Evolutionary conservation across 2,797 vertebrate genomes (phyloP).

Genomic region (Cercopithecus mitis): DNA sequence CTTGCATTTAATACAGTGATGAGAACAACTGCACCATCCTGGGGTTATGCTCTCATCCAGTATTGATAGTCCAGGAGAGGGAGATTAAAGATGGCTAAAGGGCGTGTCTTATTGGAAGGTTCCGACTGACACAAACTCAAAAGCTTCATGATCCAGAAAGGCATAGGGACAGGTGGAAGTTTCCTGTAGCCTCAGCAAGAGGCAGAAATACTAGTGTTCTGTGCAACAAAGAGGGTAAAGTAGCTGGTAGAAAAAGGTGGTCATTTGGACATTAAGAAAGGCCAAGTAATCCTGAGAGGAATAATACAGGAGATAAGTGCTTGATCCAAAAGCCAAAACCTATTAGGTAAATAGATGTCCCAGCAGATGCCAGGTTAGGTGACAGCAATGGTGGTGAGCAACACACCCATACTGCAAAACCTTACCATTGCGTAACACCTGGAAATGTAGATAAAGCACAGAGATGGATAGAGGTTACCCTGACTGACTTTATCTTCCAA

Average conservation of each 20-base stretch:
- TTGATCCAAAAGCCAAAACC: background rate
- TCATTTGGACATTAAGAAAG: background rate
- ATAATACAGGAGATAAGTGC: background rate
- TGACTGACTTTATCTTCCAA: background rate
- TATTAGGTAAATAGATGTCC: background rate
- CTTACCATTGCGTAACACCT: background rate
- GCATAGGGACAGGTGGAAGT: background rate
- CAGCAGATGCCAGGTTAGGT: background rate
- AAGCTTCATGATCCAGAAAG: background rate
- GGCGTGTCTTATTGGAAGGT: background rate
- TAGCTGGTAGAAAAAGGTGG: background rate
- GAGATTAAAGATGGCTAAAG: background rate
- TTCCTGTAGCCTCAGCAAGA: background rate
- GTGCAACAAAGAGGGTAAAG: background rate
- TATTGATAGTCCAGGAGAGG: background rate
- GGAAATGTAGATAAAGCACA: background rate
- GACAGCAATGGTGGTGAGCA: background rate
- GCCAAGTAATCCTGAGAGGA: background rate
- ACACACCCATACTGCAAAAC: background rate
- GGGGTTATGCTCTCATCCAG: background rate
- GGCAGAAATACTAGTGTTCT: background rate
- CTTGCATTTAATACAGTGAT: background rate
- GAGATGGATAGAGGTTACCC: fast-evolving
- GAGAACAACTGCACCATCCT: background rate
- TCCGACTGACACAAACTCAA: background rate